Conservation (phyloP, 2,113 vertebrate species). For the Euleptes europaea region DNA sequence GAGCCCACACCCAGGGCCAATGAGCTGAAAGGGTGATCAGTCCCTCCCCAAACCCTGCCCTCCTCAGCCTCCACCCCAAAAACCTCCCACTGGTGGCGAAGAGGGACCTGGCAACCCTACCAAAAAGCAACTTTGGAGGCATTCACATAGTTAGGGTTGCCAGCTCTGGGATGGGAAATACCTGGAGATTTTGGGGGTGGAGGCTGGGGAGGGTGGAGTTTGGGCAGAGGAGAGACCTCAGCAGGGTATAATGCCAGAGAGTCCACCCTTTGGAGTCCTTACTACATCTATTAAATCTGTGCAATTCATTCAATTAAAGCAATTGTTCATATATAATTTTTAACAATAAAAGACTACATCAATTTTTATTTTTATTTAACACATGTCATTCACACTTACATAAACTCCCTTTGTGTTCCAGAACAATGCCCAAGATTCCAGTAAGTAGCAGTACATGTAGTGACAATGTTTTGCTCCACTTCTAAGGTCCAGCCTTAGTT, state of each 20-base stretch:
- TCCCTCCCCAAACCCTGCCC: too few species aligned
- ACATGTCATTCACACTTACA: neutral
- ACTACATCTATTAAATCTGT: neutral
- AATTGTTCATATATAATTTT: conserved; percentile 37
- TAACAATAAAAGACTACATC: conserved; percentile 48
- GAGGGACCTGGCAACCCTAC: too few species aligned
- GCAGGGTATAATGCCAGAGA: too few species aligned
- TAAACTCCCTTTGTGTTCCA: neutral
- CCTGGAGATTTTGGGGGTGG: too few species aligned
- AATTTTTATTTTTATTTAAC: conserved; percentile 43
- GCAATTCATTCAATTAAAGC: neutral
- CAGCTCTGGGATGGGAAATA: neutral
- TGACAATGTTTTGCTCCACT: conserved; percentile 69
- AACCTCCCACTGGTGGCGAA: neutral
- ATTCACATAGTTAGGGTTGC: neutral
- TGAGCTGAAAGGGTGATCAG: too few species aligned
- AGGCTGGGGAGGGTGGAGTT: too few species aligned
- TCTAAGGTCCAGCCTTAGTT: conserved; percentile 77
- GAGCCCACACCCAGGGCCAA: too few species aligned
- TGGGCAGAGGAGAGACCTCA: too few species aligned
- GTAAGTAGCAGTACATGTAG: conserved; percentile 66
- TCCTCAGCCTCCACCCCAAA: too few species aligned
- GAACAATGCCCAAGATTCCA: conserved; percentile 63
- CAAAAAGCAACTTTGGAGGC: neutral
- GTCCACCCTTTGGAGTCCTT: neutral